phyloP scores from a whole-genome alignment of 2,797 vertebrate genomes.

The Heliangelus exortis region DNA sequence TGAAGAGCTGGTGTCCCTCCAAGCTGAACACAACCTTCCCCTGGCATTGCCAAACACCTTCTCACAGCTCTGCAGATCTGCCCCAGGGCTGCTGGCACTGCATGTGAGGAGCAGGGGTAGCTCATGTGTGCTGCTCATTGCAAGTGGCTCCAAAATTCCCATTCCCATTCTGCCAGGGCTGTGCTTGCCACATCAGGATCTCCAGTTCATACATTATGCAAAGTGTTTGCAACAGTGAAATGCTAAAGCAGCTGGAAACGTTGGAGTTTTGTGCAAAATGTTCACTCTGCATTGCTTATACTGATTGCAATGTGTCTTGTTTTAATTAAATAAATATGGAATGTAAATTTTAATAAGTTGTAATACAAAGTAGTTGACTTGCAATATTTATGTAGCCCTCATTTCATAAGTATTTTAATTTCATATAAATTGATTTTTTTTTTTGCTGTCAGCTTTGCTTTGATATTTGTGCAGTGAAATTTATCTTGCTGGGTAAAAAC shows the following conservation, averaged over 20 bases:
- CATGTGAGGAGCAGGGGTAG: rapidly evolving
- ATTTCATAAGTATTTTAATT: neutral
- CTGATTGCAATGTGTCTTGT: neutral
- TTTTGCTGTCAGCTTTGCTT: neutral
- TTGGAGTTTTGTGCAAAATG: neutral
- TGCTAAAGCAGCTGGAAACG: neutral
- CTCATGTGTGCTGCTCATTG: neutral
- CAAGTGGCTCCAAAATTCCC: neutral
- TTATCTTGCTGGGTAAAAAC: neutral
- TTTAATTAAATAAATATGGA: slow-evolving; percentile 17
- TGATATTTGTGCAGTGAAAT: neutral
- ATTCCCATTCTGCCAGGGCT: neutral
- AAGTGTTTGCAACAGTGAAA: neutral
- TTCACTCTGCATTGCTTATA: neutral
- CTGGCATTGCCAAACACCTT: neutral
- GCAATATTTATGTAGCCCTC: neutral
- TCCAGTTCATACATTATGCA: slow-evolving; percentile 16
- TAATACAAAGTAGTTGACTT: neutral
- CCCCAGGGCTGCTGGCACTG: neutral
- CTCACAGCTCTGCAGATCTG: neutral
- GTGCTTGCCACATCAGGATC: neutral
- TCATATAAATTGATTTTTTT: neutral
- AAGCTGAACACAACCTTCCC: neutral
- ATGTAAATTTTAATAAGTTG: neutral
- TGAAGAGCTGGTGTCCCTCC: neutral